Evolutionary conservation across 2,113 vertebrate genomes (phyloP), one percentile per base, ranked within the genome.

Genomic region (Myiozetetes cayanensis): DNA sequence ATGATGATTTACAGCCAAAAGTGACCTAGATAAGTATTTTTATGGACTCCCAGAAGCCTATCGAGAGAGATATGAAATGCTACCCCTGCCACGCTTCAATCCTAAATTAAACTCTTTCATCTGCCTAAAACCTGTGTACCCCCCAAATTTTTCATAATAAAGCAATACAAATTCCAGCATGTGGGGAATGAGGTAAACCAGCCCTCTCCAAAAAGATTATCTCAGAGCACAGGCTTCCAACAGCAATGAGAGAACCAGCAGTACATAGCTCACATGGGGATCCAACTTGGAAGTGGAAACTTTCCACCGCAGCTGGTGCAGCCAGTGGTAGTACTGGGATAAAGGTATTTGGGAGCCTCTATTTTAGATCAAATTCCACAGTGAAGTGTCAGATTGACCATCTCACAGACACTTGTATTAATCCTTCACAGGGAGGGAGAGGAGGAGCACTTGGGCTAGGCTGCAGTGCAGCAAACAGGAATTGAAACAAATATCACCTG

Each of bases 241-340:
- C 12, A 55, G 55, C 61, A 58, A 5, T 6, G 33, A 65, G n/a
- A 37, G 41, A 79, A 71, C 7, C 31, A 58, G 50, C 28, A 58
- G 55, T 5, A 58, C n/a, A 33, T 41, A 76, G 67, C 13, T 63
- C 46, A 73, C 8, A 23, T 1, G 1, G 6, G 24, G 46, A 37
- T 77, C 28, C 72, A 80, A 10, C 46, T 16, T 30, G 33, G 30
- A 86, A 37, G 59, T 55, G n/a, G 72, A 73, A 88, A 33, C 14
- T 46, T 41, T 41, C 27, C 30, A 78, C 24, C 25, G 22, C 62
- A 76, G 44, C 44, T 41, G 41, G 52, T 67, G 71, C 85, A 76
- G 53, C 17, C 58, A 85, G 3, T 5, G 30, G n/a, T 8, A 76
- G 56, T 0, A 0, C 27, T 2, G 4, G 53, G 53, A 85, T 27